A percentile compares a stretch with the other conserved stretches of the same genome.
Evolutionary conservation across 2,888 invertebrate genomes (phyloP).

Genomic region (Amblyteles armatorius): DNA sequence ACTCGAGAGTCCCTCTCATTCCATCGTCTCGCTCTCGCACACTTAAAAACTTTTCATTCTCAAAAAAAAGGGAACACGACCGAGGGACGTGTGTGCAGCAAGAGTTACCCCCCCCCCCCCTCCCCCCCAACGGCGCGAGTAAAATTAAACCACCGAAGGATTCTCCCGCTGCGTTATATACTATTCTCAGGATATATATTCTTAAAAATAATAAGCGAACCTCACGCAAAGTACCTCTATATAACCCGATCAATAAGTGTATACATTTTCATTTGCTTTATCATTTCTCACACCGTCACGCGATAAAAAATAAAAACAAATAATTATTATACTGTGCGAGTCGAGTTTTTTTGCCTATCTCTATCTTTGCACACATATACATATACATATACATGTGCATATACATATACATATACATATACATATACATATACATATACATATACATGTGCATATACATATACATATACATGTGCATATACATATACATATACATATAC

Average conservation of each 20-base stretch:
- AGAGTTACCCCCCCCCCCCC: constrained; percentile 41
- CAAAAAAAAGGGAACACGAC: constrained; percentile 32
- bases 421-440: too few relatives aligned
- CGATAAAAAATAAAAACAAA: constrained; percentile 71
- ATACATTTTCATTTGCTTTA: neutral
- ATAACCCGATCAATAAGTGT: neutral
- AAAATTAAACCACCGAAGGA: constrained; percentile 72
- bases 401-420: too few relatives aligned
- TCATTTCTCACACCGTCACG: constrained; percentile 48
- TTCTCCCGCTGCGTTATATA: constrained; percentile 63
- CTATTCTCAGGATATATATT: constrained; percentile 39
- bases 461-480: neutral
- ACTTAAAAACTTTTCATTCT: constrained; percentile 43
- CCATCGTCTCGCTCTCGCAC: constrained; percentile 27
- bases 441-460: too few relatives aligned
- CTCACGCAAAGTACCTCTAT: constrained; percentile 32
- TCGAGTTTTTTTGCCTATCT: constrained; percentile 56
- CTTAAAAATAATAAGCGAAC: constrained; percentile 27
- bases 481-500: neutral
- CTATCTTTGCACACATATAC: constrained; percentile 25
- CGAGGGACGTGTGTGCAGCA: constrained; percentile 51
- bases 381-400: too few relatives aligned
- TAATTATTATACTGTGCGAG: neutral
- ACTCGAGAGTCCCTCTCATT: constrained; percentile 37
- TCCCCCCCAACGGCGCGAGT: constrained; percentile 78